A percentile compares a stretch with the other conserved stretches of the same genome.
Evolutionary conservation across 2,113 vertebrate species (phyloP).

Genomic region (Gambusia holbrooki): DNA sequence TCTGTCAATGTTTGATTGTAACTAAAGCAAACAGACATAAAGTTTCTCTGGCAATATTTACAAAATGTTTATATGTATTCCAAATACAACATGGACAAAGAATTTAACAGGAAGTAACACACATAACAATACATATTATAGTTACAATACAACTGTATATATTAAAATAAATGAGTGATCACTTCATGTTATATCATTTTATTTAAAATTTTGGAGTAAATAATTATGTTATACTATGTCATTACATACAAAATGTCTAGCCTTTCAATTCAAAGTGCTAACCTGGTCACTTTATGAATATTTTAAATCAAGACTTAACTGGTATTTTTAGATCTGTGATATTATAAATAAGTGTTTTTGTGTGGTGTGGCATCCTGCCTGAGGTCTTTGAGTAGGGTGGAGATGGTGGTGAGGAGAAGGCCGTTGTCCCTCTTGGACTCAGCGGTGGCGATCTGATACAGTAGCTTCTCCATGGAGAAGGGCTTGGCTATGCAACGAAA

Average conservation of each 20-base stretch:
- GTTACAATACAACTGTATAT: neutral
- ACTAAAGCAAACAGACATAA: neutral
- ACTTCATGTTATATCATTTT: no score
- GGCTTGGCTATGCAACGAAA: conserved; percentile 94
- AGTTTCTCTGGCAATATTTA: neutral
- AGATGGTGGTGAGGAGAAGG: conserved; percentile 93
- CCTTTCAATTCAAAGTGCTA: no score
- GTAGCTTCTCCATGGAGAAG: conserved; percentile 99
- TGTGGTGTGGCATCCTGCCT: conserved; percentile 77
- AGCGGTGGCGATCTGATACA: conserved; percentile 96
- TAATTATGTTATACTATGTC: neutral
- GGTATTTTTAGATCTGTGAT: no score
- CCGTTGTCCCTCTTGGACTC: conserved; percentile 97
- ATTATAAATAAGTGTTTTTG: neutral
- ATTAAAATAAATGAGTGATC: neutral
- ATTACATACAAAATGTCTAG: no score
- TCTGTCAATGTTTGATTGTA: neutral
- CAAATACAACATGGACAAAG: no score
- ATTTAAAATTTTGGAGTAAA: neutral
- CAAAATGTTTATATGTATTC: neutral
- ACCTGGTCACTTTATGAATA: no score
- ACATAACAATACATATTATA: neutral
- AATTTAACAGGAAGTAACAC: no score
- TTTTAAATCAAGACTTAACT: no score
- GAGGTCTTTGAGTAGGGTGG: conserved; percentile 96